Conservation (phyloP, 2,797 vertebrate genomes). For the Malacoctenus gilli region DNA sequence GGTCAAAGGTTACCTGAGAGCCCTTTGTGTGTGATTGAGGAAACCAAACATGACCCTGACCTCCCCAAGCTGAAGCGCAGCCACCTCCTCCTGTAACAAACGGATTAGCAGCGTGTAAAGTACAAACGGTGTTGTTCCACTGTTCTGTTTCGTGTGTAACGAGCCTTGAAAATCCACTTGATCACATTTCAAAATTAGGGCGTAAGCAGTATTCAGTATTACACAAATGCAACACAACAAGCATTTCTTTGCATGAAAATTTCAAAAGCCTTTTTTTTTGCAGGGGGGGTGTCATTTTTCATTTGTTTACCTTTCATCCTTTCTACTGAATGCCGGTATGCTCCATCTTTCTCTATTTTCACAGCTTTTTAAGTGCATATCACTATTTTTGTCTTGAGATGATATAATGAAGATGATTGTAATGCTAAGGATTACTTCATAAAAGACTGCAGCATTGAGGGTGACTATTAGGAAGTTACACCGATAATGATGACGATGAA, state of each 20-base stretch:
- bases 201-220: conserved; percentile 71
- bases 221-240: conserved; percentile 71
- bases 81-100: conserved; percentile 36
- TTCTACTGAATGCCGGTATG: conserved; percentile 83
- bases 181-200: conserved; percentile 68
- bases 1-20: conserved; percentile 46
- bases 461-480: conserved; percentile 45
- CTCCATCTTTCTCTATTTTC: conserved; percentile 78
- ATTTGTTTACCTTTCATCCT: conserved; percentile 64
- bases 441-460: conserved; percentile 59
- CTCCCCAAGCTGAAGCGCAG: neutral
- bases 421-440: conserved; percentile 50
- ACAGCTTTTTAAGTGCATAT: conserved; percentile 81
- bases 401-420: conserved; percentile 64
- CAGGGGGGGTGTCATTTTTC: conserved; percentile 51
- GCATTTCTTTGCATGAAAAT: conserved; percentile 80
- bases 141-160: conserved; percentile 74
- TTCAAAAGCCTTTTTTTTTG: conserved; percentile 70
- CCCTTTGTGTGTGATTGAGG: conserved; percentile 38
- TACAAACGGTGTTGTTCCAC: conserved; percentile 72
- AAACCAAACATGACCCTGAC: conserved; percentile 25
- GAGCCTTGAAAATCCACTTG: conserved; percentile 67
- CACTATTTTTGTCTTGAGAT: conserved; percentile 80
- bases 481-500: conserved; percentile 47
- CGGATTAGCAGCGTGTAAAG: conserved; percentile 77